Conservation (phyloP, 2,113 vertebrate genomes). For the Hemiscyllium ocellatum region DNA sequence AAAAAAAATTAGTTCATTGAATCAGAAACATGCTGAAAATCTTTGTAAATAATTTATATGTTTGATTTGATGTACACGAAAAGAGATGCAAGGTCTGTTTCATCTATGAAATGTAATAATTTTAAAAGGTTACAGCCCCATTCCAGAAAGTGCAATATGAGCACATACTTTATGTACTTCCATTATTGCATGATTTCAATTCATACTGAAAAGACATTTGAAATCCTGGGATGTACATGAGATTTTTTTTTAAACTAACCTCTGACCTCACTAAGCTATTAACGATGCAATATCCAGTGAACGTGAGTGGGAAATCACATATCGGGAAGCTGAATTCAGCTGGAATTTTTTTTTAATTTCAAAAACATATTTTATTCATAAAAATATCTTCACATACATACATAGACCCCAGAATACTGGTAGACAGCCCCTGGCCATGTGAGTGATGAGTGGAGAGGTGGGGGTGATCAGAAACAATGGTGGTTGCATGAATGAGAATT, state of each 20-base stretch:
- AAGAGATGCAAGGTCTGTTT: not conserved
- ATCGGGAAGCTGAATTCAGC: not conserved
- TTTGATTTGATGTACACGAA: not conserved
- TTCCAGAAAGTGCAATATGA: not conserved
- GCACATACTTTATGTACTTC: not conserved
- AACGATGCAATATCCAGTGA: not conserved
- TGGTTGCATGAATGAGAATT: not conserved
- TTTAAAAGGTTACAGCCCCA: not conserved
- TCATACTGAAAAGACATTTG: not conserved
- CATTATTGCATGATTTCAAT: not conserved
- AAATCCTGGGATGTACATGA: not conserved
- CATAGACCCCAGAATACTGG: not conserved
- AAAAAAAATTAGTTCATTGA: conserved; percentile 25
- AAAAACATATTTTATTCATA: no score
- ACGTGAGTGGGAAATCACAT: not conserved
- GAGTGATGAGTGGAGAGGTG: not conserved
- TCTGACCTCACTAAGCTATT: not conserved
- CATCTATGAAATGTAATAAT: not conserved
- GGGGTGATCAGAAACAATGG: not conserved
- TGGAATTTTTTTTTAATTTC: no score
- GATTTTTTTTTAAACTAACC: not conserved
- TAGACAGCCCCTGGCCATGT: no score
- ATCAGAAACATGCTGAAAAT: not conserved
- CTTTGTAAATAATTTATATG: not conserved
- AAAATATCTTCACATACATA: no score